Base-by-base conservation (phyloP, 2,888 invertebrate species). In the Geophilus truncorum region DNA sequence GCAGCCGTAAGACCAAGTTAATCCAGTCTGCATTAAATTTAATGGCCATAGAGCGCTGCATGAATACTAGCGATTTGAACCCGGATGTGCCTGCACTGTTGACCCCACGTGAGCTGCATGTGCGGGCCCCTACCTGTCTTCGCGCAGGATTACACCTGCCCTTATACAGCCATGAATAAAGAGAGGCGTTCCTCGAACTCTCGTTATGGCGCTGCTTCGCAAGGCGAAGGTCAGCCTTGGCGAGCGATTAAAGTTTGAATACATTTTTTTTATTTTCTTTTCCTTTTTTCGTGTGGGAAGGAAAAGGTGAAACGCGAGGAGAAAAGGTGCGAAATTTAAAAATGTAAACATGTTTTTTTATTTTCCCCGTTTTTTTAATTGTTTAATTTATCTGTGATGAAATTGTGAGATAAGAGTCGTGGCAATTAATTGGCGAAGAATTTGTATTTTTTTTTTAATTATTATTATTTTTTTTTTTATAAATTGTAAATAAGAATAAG, bases 61-160 rank as follows among this genome's bases (percentile, higher is more conserved):
- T 62, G 57, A 62, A 62, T 62, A 62, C 21, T 21, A 62, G 57
- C 57, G 57, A 62, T 23, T 21, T 62, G 57, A 62, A 62, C 57
- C 57, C 57, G 57, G 57, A 62, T 62, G 57, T 62, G 57, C 23
- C 57, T 62, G 57, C 57, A 62, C 57, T 62, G 10, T 62, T 62
- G 57, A 18, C 57, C 57, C 57, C 57, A 62, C 57, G 57, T 62
- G 57, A 62, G 57, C 57, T 21, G 57, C 57, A 62, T 62, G 57
- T 62, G 57, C 57, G 57, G 57, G 57, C 57, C 57, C 57, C 57
- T 62, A 62, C 57, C 57, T 62, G 57, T 62, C 57, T 62, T 62
- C 57, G 57, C 57, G 57, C 57, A 23, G 57, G 57, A 62, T 62
- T 62, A 62, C 57, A 62, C 57, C 57, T 62, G 57, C 57, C 57